These are phyloP conservation scores for Cryptocephalus moraei DNA, from an alignment of 2,888 invertebrate species.

Conservation along the genomic window DNA sequence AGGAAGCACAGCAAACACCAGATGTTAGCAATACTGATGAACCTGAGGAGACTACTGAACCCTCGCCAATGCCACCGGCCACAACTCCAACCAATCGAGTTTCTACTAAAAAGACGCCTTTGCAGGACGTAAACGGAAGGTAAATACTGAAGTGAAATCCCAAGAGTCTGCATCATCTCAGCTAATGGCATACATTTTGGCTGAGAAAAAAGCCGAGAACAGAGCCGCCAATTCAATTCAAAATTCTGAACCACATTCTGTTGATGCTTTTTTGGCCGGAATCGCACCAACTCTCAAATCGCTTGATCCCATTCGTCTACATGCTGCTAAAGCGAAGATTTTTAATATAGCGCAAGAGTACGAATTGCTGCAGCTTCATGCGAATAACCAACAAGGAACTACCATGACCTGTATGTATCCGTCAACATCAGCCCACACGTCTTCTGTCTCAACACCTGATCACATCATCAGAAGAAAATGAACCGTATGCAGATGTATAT, in stretches of 20 bases:
- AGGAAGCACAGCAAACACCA: slow-evolving; percentile 1
- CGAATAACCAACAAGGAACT: not conserved
- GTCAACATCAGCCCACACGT: too few species aligned
- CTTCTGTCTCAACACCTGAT: not conserved
- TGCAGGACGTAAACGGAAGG: slow-evolving; percentile 3
- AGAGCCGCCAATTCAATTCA: not conserved
- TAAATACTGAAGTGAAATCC: slow-evolving; percentile 1
- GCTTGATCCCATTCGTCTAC: slow-evolving; percentile 9
- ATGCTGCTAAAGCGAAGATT: slow-evolving; percentile 13
- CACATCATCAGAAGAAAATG: not conserved
- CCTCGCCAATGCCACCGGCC: not conserved
- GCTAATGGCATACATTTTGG: slow-evolving; percentile 17
- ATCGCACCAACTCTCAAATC: slow-evolving; percentile 14
- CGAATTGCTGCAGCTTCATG: slow-evolving; percentile 5
- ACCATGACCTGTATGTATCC: not conserved
- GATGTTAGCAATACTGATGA: not conserved
- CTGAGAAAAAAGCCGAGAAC: slow-evolving; percentile 14
- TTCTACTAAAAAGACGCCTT: not conserved
- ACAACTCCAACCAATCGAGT: not conserved
- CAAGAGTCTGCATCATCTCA: slow-evolving; percentile 13
- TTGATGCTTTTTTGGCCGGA: slow-evolving; percentile 17
- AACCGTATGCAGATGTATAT: not conserved
- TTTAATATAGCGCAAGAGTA: slow-evolving; percentile 12
- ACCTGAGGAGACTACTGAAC: slow-evolving; percentile 1
- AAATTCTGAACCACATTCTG: slow-evolving; percentile 10